Percentiles rank a stretch among this genome's conserved stretches.
Evolutionary conservation across 2,797 vertebrate genomes (phyloP).

Genomic region (Thalassophryne amazonica): DNA sequence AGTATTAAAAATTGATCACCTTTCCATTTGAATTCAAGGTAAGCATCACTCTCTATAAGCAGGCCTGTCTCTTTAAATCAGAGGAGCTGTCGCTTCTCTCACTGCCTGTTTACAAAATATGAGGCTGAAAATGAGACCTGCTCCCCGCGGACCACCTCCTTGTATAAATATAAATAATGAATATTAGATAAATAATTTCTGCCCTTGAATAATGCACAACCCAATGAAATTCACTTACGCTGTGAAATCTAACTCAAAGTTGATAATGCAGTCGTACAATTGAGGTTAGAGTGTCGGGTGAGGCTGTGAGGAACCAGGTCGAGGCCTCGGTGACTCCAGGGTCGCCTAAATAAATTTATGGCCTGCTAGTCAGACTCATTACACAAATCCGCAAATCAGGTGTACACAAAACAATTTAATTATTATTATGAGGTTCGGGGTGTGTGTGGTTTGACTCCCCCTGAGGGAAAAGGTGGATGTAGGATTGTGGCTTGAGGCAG

Average conservation of each 20-base stretch:
- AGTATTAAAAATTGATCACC: constrained; percentile 78
- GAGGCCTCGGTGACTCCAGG: constrained; percentile 22
- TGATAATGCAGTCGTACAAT: constrained; percentile 66
- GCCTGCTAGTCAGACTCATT: background rate
- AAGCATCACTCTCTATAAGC: constrained; percentile 79
- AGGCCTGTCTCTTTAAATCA: constrained; percentile 82
- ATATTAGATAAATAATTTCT: constrained; percentile 85
- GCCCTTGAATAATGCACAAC: constrained; percentile 77
- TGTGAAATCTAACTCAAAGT: constrained; percentile 64
- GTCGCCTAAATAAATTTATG: constrained; percentile 8
- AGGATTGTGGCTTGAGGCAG: constrained; percentile 9
- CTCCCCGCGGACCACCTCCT: constrained; percentile 79
- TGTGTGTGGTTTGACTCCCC: too few species aligned
- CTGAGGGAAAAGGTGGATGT: constrained; percentile 18
- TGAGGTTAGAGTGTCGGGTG: constrained; percentile 30
- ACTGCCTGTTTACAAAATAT: constrained; percentile 85
- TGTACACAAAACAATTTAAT: constrained; percentile 13
- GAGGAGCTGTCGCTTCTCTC: constrained; percentile 75
- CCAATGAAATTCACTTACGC: constrained; percentile 75
- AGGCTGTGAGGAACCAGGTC: constrained; percentile 14
- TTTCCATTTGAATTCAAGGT: constrained; percentile 83
- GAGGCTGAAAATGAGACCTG: constrained; percentile 85
- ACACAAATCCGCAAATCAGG: background rate
- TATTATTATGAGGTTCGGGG: too few species aligned
- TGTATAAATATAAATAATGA: constrained; percentile 87